Conservation (phyloP, 37 sponge, comb jelly and placozoan genomes). For the Mnemiopsis leidyi region DNA sequence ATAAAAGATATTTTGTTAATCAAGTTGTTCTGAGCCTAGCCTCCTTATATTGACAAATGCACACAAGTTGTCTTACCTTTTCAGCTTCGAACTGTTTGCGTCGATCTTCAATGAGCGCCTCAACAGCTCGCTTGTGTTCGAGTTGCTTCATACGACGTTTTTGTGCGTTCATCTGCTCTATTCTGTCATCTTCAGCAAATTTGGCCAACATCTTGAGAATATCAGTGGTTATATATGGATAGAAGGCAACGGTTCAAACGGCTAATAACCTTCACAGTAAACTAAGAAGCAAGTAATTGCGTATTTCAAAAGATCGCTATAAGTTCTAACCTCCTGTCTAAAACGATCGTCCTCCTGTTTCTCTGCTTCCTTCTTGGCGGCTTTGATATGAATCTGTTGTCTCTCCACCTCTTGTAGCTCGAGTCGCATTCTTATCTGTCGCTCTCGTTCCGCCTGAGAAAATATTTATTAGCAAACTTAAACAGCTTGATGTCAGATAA, state of each 20-base stretch:
- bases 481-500: no score
- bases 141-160: slow-evolving; percentile 95
- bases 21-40: no score
- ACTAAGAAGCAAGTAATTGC: no score
- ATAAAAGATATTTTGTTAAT: no score
- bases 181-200: slow-evolving; percentile 94
- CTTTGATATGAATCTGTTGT: slow-evolving; percentile 78
- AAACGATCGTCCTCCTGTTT: slow-evolving; percentile 85
- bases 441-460: slow-evolving; percentile 54
- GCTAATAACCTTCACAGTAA: no score
- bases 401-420: slow-evolving; percentile 84
- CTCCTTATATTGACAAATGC: no score
- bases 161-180: slow-evolving; percentile 97
- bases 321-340: slow-evolving; percentile 70
- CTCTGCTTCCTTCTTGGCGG: slow-evolving; percentile 69
- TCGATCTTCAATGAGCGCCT: slow-evolving; percentile 85
- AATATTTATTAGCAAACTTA: no score
- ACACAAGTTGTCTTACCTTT: slow-evolving; percentile 75
- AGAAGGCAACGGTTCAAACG: no score
- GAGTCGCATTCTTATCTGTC: slow-evolving; percentile 80
- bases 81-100: slow-evolving; percentile 74
- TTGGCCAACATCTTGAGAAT: slow-evolving; percentile 88
- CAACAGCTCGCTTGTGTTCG: slow-evolving; percentile 92
- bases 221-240: no score
- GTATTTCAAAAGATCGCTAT: background rate